These are phyloP conservation scores for Antechinus stuartii DNA, from an alignment of 2,113 vertebrate genomes.

Conservation along the genomic window DNA sequence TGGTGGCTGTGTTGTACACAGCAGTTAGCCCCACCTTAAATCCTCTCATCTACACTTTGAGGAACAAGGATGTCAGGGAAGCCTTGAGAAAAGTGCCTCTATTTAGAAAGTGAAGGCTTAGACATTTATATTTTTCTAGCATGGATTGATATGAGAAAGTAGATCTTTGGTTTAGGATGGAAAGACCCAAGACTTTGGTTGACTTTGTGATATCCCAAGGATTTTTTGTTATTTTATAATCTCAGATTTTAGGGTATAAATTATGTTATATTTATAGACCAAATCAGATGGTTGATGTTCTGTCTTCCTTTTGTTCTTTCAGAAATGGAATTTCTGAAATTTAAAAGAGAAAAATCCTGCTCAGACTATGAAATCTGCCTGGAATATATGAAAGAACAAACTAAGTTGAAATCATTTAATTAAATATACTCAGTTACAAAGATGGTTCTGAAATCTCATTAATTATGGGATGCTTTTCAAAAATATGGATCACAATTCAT, in stretches of 20 bases:
- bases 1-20: neutral
- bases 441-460: neutral
- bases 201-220: neutral
- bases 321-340: neutral
- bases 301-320: neutral
- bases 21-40: neutral
- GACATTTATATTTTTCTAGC: neutral
- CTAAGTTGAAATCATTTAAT: neutral
- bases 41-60: slow-evolving; percentile 16
- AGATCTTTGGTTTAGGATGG: neutral
- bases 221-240: neutral
- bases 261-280: neutral
- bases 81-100: neutral
- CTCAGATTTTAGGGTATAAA: neutral
- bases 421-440: neutral
- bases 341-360: neutral
- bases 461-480: neutral
- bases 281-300: neutral
- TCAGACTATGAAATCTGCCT: neutral
- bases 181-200: neutral
- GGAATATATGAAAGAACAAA: neutral
- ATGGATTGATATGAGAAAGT: neutral
- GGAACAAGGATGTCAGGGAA: slow-evolving; percentile 12
- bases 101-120: neutral
- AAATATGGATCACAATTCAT: neutral